Conservation (phyloP, 2,797 vertebrate genomes). For the Philypnodon macrostomus region DNA sequence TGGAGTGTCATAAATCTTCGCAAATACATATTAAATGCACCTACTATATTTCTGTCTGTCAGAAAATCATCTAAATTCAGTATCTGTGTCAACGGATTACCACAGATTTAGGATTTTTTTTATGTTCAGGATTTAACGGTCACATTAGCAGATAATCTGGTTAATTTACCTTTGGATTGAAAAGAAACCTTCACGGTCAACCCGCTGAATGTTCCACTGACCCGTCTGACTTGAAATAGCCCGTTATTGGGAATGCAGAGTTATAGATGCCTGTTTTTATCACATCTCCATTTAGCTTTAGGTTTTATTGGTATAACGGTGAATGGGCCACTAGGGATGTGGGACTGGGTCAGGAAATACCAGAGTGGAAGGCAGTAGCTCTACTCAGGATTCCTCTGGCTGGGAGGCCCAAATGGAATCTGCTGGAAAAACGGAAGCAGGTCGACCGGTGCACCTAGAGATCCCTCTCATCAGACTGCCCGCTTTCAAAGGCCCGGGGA, state of each 20-base stretch:
- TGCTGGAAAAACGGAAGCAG: slow-evolving; percentile 58
- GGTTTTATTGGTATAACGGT: slow-evolving; percentile 42
- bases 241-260: slow-evolving; percentile 11
- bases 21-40: no score
- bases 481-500: slow-evolving; percentile 41
- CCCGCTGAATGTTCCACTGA: slow-evolving; percentile 1
- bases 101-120: not conserved
- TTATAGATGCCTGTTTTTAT: slow-evolving; percentile 26
- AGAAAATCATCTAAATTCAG: no score
- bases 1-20: no score
- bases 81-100: not conserved
- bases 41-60: no score
- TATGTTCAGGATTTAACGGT: slow-evolving; percentile 5
- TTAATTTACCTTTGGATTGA: slow-evolving; percentile 1
- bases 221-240: slow-evolving; percentile 20
- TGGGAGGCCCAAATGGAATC: slow-evolving; percentile 60
- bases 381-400: slow-evolving; percentile 61
- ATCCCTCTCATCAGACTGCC: slow-evolving; percentile 50
- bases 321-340: slow-evolving; percentile 59
- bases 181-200: not conserved
- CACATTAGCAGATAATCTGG: not conserved
- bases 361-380: slow-evolving; percentile 52
- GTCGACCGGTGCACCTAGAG: slow-evolving; percentile 56
- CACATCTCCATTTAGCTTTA: slow-evolving; percentile 32
- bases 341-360: slow-evolving; percentile 71